Evolutionary conservation across 1,140 invertebrate species (phyloP), one percentile per base, ranked within the genome.

Genomic region (Panonychus citri): DNA sequence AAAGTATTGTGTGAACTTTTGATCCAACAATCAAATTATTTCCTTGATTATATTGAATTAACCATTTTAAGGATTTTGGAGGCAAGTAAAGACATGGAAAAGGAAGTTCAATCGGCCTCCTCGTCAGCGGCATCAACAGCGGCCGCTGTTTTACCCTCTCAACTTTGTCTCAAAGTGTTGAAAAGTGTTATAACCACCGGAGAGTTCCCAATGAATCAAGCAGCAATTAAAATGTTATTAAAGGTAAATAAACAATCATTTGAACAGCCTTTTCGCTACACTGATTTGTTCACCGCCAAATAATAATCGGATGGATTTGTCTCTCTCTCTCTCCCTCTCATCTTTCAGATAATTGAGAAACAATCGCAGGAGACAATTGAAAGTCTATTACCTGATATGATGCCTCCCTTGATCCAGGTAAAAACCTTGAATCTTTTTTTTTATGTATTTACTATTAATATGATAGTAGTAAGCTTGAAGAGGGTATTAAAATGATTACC

Each of bases 221-320:
- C 83, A 60, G 87, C 87, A 49, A 82, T 95, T 26, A 94, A 94
- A 74, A 85, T 91, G 75, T 74, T 93, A 53, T 83, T 82, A 1
- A 85, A 86, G 70, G 76, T 90, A 54, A 61, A 26, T n/a, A 10
- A 21, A 24, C n/a, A 46, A 24, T 19, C 13, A 46, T 46, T 46
- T 40, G n/a, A n/a, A n/a, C n/a, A n/a, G n/a, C n/a, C n/a, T n/a
- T n/a, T n/a, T n/a, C n/a, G n/a, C n/a, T n/a, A n/a, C 4, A 12
- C 52, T 40, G 34, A 59, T 54, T 54, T 51, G n/a, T 21, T 53
- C 21, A 52, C 1, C n/a, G 27, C 4, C n/a, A 8, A 43, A 8
- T 12, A 39, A 21, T n/a, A n/a, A n/a, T n/a, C n/a, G n/a, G n/a
- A 48, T 25, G 49, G 15, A 51, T 57, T 50, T 24, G n/a, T 19